Evolutionary conservation across 2,888 invertebrate species (phyloP).

Genomic region (Mythimna pallens): DNA sequence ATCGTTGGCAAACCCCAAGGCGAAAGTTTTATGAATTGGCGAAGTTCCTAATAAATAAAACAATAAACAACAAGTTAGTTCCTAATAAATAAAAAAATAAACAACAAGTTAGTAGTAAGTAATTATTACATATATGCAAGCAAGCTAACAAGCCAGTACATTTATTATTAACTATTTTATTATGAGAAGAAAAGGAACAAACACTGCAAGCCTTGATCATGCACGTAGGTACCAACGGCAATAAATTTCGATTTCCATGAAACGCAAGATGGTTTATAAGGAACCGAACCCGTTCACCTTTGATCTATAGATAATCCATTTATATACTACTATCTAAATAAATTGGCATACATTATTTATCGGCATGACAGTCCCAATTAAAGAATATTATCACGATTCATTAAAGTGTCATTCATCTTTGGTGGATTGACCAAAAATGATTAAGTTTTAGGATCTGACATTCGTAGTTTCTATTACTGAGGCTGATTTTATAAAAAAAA

Average conservation of each 20-base stretch:
- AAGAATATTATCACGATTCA: slow-evolving; percentile 35
- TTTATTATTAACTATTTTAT: slow-evolving; percentile 5
- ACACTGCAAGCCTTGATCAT: slow-evolving; percentile 26
- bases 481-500: neutral
- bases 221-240: slow-evolving; percentile 23
- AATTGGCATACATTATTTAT: slow-evolving; percentile 48
- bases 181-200: slow-evolving; percentile 24
- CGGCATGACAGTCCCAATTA: slow-evolving; percentile 32
- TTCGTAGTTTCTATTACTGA: slow-evolving; percentile 22
- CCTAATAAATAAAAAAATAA: too few relatives aligned
- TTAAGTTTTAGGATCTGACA: slow-evolving; percentile 32
- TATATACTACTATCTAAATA: slow-evolving; percentile 39
- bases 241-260: slow-evolving; percentile 51
- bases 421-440: slow-evolving; percentile 8
- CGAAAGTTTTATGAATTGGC: too few relatives aligned
- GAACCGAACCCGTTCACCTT: slow-evolving; percentile 49
- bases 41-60: too few relatives aligned
- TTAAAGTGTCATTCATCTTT: slow-evolving; percentile 48
- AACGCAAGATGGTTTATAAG: slow-evolving; percentile 36
- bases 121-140: neutral
- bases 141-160: neutral
- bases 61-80: too few relatives aligned
- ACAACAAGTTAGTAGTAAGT: neutral
- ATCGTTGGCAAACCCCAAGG: too few relatives aligned
- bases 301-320: slow-evolving; percentile 50